Conservation (phyloP, 2,113 vertebrate species). For the Centropus bengalensis region DNA sequence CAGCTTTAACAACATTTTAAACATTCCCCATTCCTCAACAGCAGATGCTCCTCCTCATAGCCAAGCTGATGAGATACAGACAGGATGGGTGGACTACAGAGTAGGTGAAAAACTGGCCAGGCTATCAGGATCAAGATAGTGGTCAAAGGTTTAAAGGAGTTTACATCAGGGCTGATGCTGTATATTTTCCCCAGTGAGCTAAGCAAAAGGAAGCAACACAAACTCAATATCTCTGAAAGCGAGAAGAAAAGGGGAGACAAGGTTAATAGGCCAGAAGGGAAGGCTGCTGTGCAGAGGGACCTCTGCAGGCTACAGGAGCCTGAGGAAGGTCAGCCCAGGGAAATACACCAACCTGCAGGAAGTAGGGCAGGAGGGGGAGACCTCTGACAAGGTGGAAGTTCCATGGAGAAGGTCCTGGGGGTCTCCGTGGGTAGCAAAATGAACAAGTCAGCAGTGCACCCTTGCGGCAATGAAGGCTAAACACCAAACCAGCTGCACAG, state of each 20-base stretch:
- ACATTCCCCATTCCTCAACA: neutral
- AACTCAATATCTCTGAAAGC: neutral
- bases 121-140: neutral
- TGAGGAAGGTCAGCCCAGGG: neutral
- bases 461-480: neutral
- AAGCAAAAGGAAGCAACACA: neutral
- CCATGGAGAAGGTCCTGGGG: neutral
- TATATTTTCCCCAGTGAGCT: neutral
- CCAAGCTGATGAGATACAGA: neutral
- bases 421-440: neutral
- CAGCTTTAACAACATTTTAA: neutral
- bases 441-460: neutral
- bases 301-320: neutral
- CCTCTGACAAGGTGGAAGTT: neutral
- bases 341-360: neutral
- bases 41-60: neutral
- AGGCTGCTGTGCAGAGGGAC: neutral
- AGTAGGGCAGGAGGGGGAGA: too few relatives aligned
- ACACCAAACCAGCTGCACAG: neutral
- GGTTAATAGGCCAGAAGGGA: neutral
- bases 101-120: neutral
- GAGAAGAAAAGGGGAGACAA: neutral
- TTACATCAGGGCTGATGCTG: accelerated
- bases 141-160: neutral
- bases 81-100: neutral